Evolutionary conservation across 2,888 invertebrate species (phyloP), one percentile per base, ranked within the genome.

Genomic region (Eupithecia subumbrata): DNA sequence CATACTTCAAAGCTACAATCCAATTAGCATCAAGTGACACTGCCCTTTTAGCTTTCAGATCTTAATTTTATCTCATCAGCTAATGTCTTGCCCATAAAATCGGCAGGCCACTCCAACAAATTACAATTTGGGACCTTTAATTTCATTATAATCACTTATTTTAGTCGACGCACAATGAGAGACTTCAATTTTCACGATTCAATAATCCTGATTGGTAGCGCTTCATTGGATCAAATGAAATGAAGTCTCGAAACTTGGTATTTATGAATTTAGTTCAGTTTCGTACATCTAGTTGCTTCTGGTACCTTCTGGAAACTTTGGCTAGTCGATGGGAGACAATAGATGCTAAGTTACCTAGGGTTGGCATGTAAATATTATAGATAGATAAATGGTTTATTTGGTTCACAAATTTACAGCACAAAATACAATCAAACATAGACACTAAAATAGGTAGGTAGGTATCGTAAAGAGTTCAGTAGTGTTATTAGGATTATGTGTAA

Each of bases 21-120:
- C 73, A 77, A 83, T 82, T 74, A 77, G 74, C 40, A 64, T 64
- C 66, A 76, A 78, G 73, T 74, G 67, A 78, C 72, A 73, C 43
- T 45, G 45, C 18, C 72, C 72, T 70, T 69, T 73, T 64, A 71
- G 34, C 72, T 66, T 72, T 68, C 48, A 72, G 66, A 74, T 72
- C 67, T 60, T 66, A 68, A 73, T 73, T 71, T 43, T 43, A 60
- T 73, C 64, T 78, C 56, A 78, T 80, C 77, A 76, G 70, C 70
- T 76, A 82, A 80, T 79, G 80, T 75, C 76, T 72, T 34, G 68
- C 64, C 75, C 64, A 78, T 80, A 77, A 80, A 82, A 81, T 78
- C 64, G 56, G 76, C 64, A 78, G 30, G 77, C 70, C 75, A 78
- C 69, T 75, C 73, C 69, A 64, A 70, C 56, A 67, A 69, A 73